Evolutionary conservation across 2,888 invertebrate genomes (phyloP), one percentile per base, ranked within the genome.

Genomic region (Anoplius nigerrimus): DNA sequence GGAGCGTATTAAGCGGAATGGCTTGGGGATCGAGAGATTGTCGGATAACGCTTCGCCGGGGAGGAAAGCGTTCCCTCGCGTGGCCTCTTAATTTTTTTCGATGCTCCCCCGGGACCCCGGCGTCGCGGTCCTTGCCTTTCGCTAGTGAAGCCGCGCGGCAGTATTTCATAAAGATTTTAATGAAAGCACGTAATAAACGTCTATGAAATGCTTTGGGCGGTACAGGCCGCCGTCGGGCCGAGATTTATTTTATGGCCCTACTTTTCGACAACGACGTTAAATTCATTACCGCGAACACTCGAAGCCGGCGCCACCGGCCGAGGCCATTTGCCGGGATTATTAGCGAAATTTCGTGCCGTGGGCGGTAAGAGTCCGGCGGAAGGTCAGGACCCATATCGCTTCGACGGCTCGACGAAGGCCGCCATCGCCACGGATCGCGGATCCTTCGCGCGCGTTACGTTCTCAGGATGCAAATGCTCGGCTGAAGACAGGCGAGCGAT

Each of bases 211-310:
- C 58, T 69, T 68, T 69, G 57, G 69, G 56, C 63, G 57, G 71
- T 65, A 53, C 66, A 55, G 67, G 66, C 66, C 60, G 63, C 74
- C 74, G 68, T 60, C 53, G 63, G 78, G 80, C 60, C 53, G 63
- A 79, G 80, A 83, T 83, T 83, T 82, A 82, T 84, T 80, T 82
- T 73, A 82, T 75, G 71, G 69, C 76, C 74, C 70, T 78, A 82
- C 80, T 82, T 83, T 84, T 84, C 82, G 82, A 82, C 81, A 79
- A 80, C 78, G 75, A 72, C 76, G 78, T 79, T 80, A 82, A 81
- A 82, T 83, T 78, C 80, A 80, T 83, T 82, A 82, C 77, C 60
- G 69, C 72, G 72, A 76, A 75, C 62, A 74, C 78, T 78, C 76
- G 71, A 76, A 74, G 68, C 62, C 16, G 52, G 22, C 13, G 43